Evolutionary conservation across 2,888 invertebrate species (phyloP), one percentile per base, ranked within the genome.

Genomic region (Cheilosia grossa): DNA sequence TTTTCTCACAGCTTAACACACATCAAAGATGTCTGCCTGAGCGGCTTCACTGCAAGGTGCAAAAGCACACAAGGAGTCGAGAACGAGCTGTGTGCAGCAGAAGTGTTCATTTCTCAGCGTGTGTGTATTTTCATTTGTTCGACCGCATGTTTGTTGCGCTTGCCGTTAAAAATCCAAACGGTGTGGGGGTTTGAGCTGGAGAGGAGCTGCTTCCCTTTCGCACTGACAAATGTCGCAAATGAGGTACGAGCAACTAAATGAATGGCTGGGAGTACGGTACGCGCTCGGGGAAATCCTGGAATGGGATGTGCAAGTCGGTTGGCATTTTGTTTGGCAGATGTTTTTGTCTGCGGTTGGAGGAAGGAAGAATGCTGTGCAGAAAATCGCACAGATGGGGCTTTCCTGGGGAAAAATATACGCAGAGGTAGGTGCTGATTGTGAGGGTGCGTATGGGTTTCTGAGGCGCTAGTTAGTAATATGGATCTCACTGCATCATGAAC

Each of bases 81-180:
- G 21, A 21, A 21, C 47, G 10, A 69, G 33, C 58, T 70, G 63
- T 74, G 37, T 67, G 13, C 63, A 47, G 27, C 51, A 21, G 30
- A 61, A 66, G 30, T 67, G 58, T 63, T 72, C 75, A 64, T 63
- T 59, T 44, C 66, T 40, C 33, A 53, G n/a, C 27, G 37, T 56
- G 79, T 63, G 69, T 56, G 42, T 58, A 49, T 70, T 80, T 69
- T 66, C 79, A 70, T 80, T 74, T 83, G 74, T 70, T 79, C 79
- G 70, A 83, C 83, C 83, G 74, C 83, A 83, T 83, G 83, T 83
- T 83, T 80, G 80, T 59, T 74, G 59, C 63, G 49, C 74, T 56
- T 82, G 72, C 24, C 10, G 30, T n/a, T 53, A 78, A 78, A 82
- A 82, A 77, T 49, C 30, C 19, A 58, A 19, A 19, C 27, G 9